Base-by-base conservation (phyloP, 1,140 invertebrate genomes). In the Limonius californicus region DNA sequence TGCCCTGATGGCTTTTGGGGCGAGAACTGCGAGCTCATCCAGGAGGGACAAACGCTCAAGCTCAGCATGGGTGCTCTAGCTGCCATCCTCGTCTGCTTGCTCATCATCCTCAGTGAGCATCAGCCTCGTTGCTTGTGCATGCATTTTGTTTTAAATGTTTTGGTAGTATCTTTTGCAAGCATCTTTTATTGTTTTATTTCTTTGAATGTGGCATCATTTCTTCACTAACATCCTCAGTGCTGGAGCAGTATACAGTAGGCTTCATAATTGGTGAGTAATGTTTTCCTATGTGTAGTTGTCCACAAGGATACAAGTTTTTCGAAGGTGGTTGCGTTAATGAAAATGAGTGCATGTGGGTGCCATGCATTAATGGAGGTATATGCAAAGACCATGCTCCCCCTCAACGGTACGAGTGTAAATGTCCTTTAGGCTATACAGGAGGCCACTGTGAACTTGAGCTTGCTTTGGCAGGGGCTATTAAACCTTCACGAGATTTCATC, bases 1-100 rank as follows among this genome's bases (percentile, higher is more conserved):
- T 97, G 96, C 76, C 89, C 89, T 2, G 87, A 90, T 62, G 93
- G 94, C 39, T 99, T 92, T 80, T 94, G 88, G 85, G 95, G 95
- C 57, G 89, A 91, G 71, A 91, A 95, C 77, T 98, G 96, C 80
- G 92, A 97, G 76, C 83, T 94, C 54, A 87, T 94, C 35, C 91
- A 95, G 75, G 91, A 96, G 76, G 93, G 92, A 63, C 92, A 93
- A 79, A 94, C 92, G 50, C 82, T 97, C 61, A 92, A 94, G 76
- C 85, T 96, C 57, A 93, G 92, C 79, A 94, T 95, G 90, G 93
- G 93, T 59, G 94, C 94, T 47, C 79, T 96, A 64, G 93, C 93
- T 45, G 92, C 93, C 64, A 96, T 97, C 74, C 83, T 96, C 74
- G 91, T 96, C 77, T 96, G 93, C 80, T 87, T 96, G 64, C 85